Conservation (phyloP, 2,113 vertebrate species). For the Daboia siamensis region DNA sequence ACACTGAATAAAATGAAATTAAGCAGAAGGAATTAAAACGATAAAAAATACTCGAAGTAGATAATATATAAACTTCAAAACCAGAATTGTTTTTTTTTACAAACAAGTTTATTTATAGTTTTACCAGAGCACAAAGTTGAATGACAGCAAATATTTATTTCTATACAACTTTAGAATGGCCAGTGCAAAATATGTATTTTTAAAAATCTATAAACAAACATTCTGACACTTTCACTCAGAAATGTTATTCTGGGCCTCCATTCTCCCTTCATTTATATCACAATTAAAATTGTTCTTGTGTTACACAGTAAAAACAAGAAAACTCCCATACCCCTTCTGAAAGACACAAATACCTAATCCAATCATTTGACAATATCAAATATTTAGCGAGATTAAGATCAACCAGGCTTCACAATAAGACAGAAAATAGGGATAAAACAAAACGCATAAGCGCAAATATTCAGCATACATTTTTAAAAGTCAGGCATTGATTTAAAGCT, state of each 20-base stretch:
- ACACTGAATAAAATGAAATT: not conserved
- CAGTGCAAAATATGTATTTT: slow-evolving; percentile 75
- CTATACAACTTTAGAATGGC: slow-evolving; percentile 65
- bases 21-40: not conserved
- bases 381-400: slow-evolving; percentile 16
- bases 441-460: slow-evolving; percentile 30
- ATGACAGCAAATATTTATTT: slow-evolving; percentile 55
- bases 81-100: slow-evolving; percentile 66
- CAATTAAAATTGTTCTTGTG: slow-evolving; percentile 17
- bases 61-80: not conserved
- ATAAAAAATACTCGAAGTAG: not conserved
- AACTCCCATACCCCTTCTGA: slow-evolving; percentile 45
- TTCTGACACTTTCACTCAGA: slow-evolving; percentile 64
- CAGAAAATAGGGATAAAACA: slow-evolving; percentile 25
- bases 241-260: slow-evolving; percentile 37
- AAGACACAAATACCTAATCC: slow-evolving; percentile 43
- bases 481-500: slow-evolving; percentile 44
- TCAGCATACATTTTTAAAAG: slow-evolving; percentile 34
- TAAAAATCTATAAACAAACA: slow-evolving; percentile 57
- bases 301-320: slow-evolving; percentile 39
- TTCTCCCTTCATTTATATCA: not conserved
- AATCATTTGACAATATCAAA: slow-evolving; percentile 47
- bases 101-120: slow-evolving; percentile 76
- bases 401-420: not conserved
- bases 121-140: slow-evolving; percentile 67